phyloP scores from a whole-genome alignment of 2,797 vertebrate species.

The Enteromius fasciolatus region DNA sequence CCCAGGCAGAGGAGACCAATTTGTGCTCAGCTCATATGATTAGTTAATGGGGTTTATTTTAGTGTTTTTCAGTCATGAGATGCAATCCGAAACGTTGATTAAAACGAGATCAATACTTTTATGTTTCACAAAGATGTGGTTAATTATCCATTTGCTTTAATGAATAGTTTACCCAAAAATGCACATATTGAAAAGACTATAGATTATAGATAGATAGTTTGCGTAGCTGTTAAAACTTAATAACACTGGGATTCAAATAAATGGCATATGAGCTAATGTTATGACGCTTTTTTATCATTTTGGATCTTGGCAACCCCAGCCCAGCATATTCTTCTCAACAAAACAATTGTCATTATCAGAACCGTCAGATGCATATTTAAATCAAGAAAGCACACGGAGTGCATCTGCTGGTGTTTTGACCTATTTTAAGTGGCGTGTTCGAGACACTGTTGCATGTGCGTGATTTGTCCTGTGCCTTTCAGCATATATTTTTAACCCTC shows the following conservation, averaged over 20 bases:
- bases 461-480: slow-evolving; percentile 27
- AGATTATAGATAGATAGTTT: too few species aligned
- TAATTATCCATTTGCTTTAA: background rate
- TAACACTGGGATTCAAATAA: background rate
- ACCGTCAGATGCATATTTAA: background rate
- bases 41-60: slow-evolving; percentile 10
- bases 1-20: background rate
- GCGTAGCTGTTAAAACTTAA: background rate
- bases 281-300: background rate
- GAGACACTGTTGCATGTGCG: background rate
- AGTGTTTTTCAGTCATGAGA: slow-evolving; percentile 4
- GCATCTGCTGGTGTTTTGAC: slow-evolving; percentile 27
- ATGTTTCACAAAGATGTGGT: background rate
- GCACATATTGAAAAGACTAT: too few species aligned
- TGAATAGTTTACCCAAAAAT: background rate
- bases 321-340: background rate
- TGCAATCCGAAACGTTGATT: background rate
- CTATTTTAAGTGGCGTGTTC: background rate
- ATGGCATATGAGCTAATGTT: background rate
- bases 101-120: background rate
- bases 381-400: background rate
- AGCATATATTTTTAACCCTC: slow-evolving; percentile 47
- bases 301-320: background rate
- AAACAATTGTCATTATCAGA: background rate
- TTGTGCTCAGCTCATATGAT: background rate